Evolutionary conservation across 1,140 invertebrate genomes (phyloP).

Genomic region (Psilanteris sp.): DNA sequence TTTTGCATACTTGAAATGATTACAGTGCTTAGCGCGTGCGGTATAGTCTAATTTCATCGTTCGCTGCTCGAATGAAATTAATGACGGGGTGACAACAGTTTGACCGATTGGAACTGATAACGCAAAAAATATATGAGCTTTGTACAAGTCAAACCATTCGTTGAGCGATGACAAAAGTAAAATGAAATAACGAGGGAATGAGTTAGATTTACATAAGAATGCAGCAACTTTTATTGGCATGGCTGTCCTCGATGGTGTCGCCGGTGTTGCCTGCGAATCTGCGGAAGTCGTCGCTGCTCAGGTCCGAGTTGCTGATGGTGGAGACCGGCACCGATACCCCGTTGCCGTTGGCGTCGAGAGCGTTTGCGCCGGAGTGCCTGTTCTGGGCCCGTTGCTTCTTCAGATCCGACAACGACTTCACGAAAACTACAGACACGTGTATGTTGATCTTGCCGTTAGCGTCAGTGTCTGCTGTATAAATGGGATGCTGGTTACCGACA

Average conservation of each 20-base stretch:
- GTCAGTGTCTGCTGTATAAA: conserved; percentile 82
- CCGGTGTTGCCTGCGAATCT: conserved; percentile 85
- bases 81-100: too few species aligned
- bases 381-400: conserved; percentile 93
- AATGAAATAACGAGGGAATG: too few species aligned
- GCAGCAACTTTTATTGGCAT: conserved; percentile 84
- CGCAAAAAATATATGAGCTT: too few species aligned
- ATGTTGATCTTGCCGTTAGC: conserved; percentile 94
- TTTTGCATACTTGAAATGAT: too few species aligned
- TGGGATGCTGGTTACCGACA: conserved; percentile 74
- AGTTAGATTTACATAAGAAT: conserved; percentile 79
- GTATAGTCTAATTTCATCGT: too few species aligned
- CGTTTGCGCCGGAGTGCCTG: conserved; percentile 82
- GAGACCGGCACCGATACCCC: conserved; percentile 76
- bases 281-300: conserved; percentile 77
- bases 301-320: conserved; percentile 76
- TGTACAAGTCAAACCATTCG: too few species aligned
- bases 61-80: too few species aligned
- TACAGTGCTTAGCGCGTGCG: too few species aligned
- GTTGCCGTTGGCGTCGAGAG: conserved; percentile 78
- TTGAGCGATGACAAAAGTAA: too few species aligned
- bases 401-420: conserved; percentile 89
- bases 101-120: too few species aligned
- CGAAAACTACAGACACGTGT: conserved; percentile 88
- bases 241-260: conserved; percentile 84